Evolutionary conservation across 1,140 invertebrate species (phyloP).

Genomic region (Drosophila sproati): DNA sequence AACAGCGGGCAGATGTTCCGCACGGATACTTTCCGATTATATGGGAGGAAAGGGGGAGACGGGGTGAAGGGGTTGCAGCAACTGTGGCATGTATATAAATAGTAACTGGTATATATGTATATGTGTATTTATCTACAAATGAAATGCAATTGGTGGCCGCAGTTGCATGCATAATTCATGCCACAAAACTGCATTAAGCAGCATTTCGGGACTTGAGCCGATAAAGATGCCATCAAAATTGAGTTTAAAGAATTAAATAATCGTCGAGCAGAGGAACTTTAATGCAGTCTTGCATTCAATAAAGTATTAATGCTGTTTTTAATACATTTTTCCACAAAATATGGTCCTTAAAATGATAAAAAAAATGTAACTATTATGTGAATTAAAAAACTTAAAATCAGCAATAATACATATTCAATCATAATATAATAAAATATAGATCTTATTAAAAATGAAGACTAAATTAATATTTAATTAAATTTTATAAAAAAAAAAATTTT

Average conservation of each 20-base stretch:
- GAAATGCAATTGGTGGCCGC: constrained; percentile 52
- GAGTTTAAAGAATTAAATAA: not conserved
- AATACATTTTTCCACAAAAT: not conserved
- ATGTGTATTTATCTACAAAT: constrained; percentile 40
- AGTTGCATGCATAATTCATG: constrained; percentile 58
- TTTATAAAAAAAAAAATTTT: too few relatives aligned
- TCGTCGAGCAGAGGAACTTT: not conserved
- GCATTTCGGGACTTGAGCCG: constrained; percentile 5
- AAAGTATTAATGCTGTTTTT: not conserved
- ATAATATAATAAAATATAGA: too few relatives aligned
- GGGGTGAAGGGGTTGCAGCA: constrained; percentile 33
- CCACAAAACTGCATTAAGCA: constrained; percentile 5
- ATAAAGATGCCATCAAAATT: constrained; percentile 1
- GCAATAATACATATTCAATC: too few relatives aligned
- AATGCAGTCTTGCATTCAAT: not conserved
- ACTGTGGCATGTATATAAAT: not conserved
- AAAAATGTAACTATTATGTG: too few relatives aligned
- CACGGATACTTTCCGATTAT: constrained; percentile 30
- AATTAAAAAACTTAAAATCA: too few relatives aligned
- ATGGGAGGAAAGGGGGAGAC: not conserved
- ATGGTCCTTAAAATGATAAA: too few relatives aligned
- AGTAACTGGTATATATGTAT: constrained; percentile 8
- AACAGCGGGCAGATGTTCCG: constrained; percentile 59
- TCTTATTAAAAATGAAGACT: too few relatives aligned
- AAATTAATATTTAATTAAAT: too few relatives aligned